A percentile compares a stretch with the other conserved stretches of the same genome.
phyloP scores from a whole-genome alignment of 2,888 invertebrate species.

The Ligdia adustata region DNA sequence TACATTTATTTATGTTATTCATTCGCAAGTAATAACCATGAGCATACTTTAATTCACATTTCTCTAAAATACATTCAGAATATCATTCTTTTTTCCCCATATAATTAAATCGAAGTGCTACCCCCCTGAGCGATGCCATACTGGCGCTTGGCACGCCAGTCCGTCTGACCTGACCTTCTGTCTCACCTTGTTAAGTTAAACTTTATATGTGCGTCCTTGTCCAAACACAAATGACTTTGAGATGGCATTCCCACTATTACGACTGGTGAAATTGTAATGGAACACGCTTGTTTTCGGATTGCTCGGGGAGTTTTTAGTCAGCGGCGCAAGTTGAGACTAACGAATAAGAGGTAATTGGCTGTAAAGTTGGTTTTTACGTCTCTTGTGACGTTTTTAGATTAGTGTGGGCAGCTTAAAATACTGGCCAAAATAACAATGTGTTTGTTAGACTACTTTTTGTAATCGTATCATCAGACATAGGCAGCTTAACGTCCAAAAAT shows the following conservation, averaged over 20 bases:
- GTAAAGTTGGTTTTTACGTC: background rate
- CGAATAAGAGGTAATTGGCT: constrained; percentile 1
- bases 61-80: constrained; percentile 8
- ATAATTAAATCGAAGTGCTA: constrained; percentile 45
- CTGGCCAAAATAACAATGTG: too few relatives aligned
- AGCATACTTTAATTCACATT: background rate
- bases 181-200: constrained; percentile 28
- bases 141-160: constrained; percentile 50
- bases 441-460: too few relatives aligned
- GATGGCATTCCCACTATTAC: constrained; percentile 49
- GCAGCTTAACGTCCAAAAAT: too few relatives aligned
- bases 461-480: too few relatives aligned
- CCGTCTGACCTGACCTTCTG: constrained; percentile 41
- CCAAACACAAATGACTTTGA: constrained; percentile 41
- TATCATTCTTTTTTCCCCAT: constrained; percentile 35
- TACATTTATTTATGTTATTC: too few relatives aligned
- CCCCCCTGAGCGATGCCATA: constrained; percentile 34
- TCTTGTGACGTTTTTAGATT: too few relatives aligned
- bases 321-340: background rate
- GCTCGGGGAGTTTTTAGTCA: constrained; percentile 33
- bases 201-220: constrained; percentile 35
- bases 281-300: constrained; percentile 47
- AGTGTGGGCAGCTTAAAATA: too few relatives aligned
- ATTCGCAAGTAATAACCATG: too few relatives aligned
- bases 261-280: constrained; percentile 48